Evolutionary conservation across 2,888 invertebrate genomes (phyloP).

Genomic region (Nomada ferruginata): DNA sequence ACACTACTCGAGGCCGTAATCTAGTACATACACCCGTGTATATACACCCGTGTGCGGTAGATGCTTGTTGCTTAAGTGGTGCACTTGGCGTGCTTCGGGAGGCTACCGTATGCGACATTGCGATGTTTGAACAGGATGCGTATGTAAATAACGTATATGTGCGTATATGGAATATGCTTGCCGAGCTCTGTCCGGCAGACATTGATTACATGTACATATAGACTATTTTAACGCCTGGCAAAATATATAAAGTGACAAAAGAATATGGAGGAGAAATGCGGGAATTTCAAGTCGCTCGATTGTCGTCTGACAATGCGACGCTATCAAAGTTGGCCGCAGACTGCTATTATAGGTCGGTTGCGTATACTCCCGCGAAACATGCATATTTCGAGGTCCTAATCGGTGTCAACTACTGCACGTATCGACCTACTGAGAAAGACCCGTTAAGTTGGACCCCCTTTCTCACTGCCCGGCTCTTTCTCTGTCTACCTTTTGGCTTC

Average conservation of each 20-base stretch:
- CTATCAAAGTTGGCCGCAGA: neutral
- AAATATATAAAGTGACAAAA: no score
- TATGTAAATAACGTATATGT: neutral
- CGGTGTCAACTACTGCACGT: slow-evolving; percentile 80
- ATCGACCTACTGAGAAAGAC: slow-evolving; percentile 83
- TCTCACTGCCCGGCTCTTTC: slow-evolving; percentile 45
- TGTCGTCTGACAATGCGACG: neutral
- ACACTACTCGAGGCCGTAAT: slow-evolving; percentile 4
- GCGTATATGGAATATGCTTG: no score
- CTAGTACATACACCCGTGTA: neutral
- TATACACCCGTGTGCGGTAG: neutral
- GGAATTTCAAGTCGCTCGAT: neutral
- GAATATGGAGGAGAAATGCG: no score
- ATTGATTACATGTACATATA: no score
- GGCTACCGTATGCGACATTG: slow-evolving; percentile 29
- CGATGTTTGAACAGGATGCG: slow-evolving; percentile 27
- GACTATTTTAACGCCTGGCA: no score
- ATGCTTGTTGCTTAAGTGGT: slow-evolving; percentile 32
- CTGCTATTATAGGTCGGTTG: slow-evolving; percentile 22
- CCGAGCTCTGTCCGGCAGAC: no score
- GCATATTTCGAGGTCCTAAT: slow-evolving; percentile 79
- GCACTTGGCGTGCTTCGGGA: slow-evolving; percentile 30
- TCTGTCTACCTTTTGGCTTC: slow-evolving; percentile 53
- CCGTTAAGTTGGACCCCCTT: slow-evolving; percentile 80
- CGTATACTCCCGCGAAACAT: slow-evolving; percentile 39